Evolutionary conservation across 64 coral and sea anemone genomes (phyloP).

Genomic region (Catalaphyllia jardinei): DNA sequence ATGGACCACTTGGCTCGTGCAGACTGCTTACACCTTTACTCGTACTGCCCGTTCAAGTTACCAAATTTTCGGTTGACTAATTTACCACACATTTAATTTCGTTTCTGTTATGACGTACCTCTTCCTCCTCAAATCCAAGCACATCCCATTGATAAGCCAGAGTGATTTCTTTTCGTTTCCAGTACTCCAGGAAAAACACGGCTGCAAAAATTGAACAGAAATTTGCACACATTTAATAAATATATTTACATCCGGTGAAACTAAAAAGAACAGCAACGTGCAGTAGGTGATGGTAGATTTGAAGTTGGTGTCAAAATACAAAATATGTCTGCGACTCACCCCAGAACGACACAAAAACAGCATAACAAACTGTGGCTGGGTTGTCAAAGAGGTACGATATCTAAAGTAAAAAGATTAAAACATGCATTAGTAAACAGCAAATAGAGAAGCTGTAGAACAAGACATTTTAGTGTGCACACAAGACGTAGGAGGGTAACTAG

Average conservation of each 20-base stretch:
- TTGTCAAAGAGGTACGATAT: conserved; percentile 97
- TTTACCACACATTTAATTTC: no score
- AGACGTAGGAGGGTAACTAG: no score
- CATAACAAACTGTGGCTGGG: conserved; percentile 91
- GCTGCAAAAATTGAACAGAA: conserved; percentile 38
- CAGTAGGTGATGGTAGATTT: no score
- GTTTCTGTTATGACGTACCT: conserved; percentile 29
- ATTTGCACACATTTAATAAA: no score
- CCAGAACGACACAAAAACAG: conserved; percentile 97
- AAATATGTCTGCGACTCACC: conserved; percentile 63
- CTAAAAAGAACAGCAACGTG: no score
- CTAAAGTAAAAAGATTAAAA: conserved; percentile 41
- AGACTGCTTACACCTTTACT: no score
- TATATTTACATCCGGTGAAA: no score
- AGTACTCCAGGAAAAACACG: conserved; percentile 96
- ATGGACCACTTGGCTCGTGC: no score
- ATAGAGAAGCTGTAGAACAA: background rate
- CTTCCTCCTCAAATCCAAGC: conserved; percentile 85
- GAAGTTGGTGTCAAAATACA: background rate
- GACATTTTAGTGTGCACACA: no score
- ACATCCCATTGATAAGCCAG: conserved; percentile 92
- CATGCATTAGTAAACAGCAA: background rate
- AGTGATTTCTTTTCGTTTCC: conserved; percentile 98
- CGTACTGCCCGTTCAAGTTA: no score
- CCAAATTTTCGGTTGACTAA: no score